Conservation (phyloP, 2,888 invertebrate genomes). For the Gastrophysa polygoni region DNA sequence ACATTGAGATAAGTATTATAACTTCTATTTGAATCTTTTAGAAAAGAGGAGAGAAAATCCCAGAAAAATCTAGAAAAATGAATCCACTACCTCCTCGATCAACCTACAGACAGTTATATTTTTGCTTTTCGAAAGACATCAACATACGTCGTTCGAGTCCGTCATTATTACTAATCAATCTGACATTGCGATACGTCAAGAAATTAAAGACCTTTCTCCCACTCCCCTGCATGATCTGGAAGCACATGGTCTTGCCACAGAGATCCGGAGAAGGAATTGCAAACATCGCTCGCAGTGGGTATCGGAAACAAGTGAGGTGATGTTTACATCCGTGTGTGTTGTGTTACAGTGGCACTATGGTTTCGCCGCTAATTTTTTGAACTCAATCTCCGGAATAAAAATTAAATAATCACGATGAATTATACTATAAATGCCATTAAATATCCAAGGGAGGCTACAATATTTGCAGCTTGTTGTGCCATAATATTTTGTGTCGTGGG, state of each 20-base stretch:
- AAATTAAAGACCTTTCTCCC: conserved; percentile 11
- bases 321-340: conserved; percentile 15
- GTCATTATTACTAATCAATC: too few relatives aligned
- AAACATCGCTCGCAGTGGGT: conserved; percentile 13
- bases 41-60: too few relatives aligned
- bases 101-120: too few relatives aligned
- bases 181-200: not conserved
- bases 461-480: conserved; percentile 79
- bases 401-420: conserved; percentile 21
- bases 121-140: too few relatives aligned
- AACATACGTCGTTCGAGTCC: too few relatives aligned
- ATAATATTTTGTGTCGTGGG: conserved; percentile 80
- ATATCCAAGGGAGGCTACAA: conserved; percentile 76
- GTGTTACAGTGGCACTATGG: conserved; percentile 10
- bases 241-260: conserved; percentile 10
- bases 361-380: conserved; percentile 9
- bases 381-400: conserved; percentile 1
- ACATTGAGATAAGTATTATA: too few relatives aligned
- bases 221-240: conserved; percentile 9
- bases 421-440: conserved; percentile 36
- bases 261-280: conserved; percentile 19
- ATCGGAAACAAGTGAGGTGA: conserved; percentile 17
- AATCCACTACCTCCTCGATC: too few relatives aligned
- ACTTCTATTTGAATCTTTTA: too few relatives aligned
- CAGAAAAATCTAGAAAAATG: too few relatives aligned